Conservation (phyloP, 1,140 invertebrate genomes). For the Ephestia elutella region DNA sequence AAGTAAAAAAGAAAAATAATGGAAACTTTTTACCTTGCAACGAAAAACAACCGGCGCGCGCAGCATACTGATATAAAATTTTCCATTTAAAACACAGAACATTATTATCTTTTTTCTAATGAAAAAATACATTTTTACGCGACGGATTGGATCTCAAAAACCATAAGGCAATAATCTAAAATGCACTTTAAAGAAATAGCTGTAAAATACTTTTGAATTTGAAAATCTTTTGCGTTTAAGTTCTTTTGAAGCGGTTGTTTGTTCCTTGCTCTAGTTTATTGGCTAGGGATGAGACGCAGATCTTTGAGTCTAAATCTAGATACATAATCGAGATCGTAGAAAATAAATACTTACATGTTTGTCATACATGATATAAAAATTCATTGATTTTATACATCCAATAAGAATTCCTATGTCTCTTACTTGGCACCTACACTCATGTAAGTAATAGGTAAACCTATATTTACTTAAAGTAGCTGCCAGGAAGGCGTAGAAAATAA, state of each 20-base stretch:
- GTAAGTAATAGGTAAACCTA: too few relatives aligned
- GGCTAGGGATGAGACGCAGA: conserved; percentile 40
- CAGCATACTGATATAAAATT: conserved; percentile 62
- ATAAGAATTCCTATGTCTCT: too few relatives aligned
- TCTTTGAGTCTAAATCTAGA: conserved; percentile 21
- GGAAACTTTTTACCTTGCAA: conserved; percentile 39
- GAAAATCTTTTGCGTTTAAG: conserved; percentile 25
- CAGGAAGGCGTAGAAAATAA: too few relatives aligned
- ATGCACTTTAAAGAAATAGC: conserved; percentile 27
- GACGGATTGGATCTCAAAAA: conserved; percentile 23
- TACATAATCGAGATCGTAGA: too few relatives aligned
- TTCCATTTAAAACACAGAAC: conserved; percentile 64
- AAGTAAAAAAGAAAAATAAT: neutral
- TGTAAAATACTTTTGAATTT: conserved; percentile 33
- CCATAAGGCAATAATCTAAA: conserved; percentile 12
- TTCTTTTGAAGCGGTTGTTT: conserved; percentile 25
- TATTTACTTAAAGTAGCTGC: too few relatives aligned
- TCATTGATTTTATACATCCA: too few relatives aligned
- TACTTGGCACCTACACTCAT: too few relatives aligned
- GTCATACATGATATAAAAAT: too few relatives aligned
- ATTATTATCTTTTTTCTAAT: conserved; percentile 71
- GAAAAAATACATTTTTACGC: conserved; percentile 51
- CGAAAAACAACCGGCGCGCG: conserved; percentile 56
- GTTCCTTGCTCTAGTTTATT: conserved; percentile 68
- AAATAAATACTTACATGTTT: too few relatives aligned